These are phyloP conservation scores for Erythrolamprus reginae DNA, from an alignment of 2,113 vertebrate species.

Conservation along the genomic window DNA sequence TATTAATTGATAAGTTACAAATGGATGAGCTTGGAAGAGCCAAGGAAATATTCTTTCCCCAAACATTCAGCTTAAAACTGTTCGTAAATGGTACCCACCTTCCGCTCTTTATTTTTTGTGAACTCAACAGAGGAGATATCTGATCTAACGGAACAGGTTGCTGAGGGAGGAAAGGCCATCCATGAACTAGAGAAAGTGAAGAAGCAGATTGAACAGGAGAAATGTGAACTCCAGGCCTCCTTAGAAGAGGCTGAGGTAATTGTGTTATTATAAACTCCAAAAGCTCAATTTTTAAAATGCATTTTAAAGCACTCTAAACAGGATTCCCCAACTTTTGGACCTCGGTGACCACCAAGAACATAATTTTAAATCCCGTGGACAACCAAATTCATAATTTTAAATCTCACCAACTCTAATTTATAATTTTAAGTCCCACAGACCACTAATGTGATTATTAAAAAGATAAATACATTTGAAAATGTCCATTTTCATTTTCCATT, in stretches of 20 bases:
- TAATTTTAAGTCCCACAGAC: no score
- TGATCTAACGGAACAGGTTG: slow-evolving; percentile 79
- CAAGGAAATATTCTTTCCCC: neutral
- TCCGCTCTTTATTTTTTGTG: neutral
- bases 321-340: no score
- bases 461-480: no score
- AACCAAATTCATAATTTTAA: no score
- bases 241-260: slow-evolving; percentile 81
- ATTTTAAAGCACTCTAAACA: neutral
- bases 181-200: slow-evolving; percentile 87
- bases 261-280: neutral
- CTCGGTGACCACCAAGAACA: no score
- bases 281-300: neutral
- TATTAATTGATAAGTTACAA: neutral
- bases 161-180: slow-evolving; percentile 79
- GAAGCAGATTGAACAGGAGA: slow-evolving; percentile 79
- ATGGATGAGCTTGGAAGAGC: neutral
- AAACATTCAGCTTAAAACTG: no score
- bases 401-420: no score
- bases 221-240: slow-evolving; percentile 79
- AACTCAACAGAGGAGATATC: slow-evolving; percentile 78
- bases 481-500: no score
- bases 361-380: no score
- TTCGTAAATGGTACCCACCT: neutral
- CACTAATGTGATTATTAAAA: no score